These are phyloP conservation scores for Melanotaenia boesemani DNA, from an alignment of 2,797 vertebrate species.

Conservation along the genomic window DNA sequence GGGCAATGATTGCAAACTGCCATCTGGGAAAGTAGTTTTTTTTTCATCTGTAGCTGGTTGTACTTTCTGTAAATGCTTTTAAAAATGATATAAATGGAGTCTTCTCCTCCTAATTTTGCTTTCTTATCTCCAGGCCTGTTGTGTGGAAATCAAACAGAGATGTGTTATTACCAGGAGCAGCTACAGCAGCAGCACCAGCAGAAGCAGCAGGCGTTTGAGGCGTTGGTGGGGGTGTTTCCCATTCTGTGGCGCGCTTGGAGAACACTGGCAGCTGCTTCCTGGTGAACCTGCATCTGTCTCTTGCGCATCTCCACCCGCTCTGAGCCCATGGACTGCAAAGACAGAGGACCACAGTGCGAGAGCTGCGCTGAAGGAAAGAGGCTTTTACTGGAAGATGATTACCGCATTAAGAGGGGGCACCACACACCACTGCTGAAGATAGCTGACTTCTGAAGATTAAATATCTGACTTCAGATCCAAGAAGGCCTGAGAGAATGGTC, in stretches of 20 bases:
- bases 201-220: constrained; percentile 96
- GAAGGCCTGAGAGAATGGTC: constrained; percentile 2
- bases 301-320: constrained; percentile 85
- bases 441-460: constrained; percentile 29
- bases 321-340: constrained; percentile 80
- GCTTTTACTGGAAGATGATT: constrained; percentile 31
- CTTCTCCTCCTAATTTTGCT: neutral
- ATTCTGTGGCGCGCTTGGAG: constrained; percentile 79
- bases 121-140: constrained; percentile 20
- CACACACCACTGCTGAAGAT: constrained; percentile 30
- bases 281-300: constrained; percentile 86
- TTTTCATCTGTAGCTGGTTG: neutral
- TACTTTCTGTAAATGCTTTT: neutral
- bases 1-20: neutral
- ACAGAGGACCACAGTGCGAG: constrained; percentile 18
- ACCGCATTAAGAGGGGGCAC: constrained; percentile 37
- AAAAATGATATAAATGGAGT: neutral
- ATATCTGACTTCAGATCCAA: constrained; percentile 24
- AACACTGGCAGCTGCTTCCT: constrained; percentile 82
- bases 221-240: constrained; percentile 80
- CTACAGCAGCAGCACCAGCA: constrained; percentile 99
- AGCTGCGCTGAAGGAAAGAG: neutral
- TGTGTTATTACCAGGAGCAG: constrained; percentile 93
- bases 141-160: constrained; percentile 29
- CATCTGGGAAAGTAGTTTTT: neutral